A percentile compares a stretch with the other conserved stretches of the same genome.
These are phyloP conservation scores for Drosophila nigritarsus DNA, from an alignment of 2,888 invertebrate genomes.

Conservation along the genomic window DNA sequence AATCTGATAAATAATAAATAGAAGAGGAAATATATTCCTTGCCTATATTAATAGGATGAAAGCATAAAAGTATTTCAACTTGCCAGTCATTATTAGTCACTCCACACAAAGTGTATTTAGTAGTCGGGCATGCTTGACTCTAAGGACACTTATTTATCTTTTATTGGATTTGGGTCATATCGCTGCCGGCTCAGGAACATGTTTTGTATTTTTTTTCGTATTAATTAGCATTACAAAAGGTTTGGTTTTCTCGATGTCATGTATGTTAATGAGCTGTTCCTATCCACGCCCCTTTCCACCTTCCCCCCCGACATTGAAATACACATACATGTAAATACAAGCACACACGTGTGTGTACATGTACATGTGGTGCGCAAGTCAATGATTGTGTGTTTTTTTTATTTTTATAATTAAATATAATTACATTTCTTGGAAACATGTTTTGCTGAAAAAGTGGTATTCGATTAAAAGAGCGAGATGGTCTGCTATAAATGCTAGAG, in stretches of 20 bases:
- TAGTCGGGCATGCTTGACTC: not conserved
- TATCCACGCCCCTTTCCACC: not conserved
- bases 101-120: not conserved
- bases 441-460: conserved; percentile 16
- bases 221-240: conserved; percentile 78
- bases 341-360: not conserved
- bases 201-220: conserved; percentile 66
- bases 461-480: conserved; percentile 8
- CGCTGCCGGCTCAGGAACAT: conserved; percentile 35
- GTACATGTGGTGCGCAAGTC: conserved; percentile 24
- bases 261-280: conserved; percentile 64
- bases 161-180: conserved; percentile 63
- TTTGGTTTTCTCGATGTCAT: conserved; percentile 57
- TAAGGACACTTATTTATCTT: conserved; percentile 8
- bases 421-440: conserved; percentile 61
- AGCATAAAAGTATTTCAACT: not conserved
- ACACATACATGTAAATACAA: not conserved
- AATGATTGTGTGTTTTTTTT: conserved; percentile 44
- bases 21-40: not conserved
- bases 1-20: not conserved
- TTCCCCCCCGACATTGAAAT: not conserved
- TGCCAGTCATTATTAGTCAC: not conserved
- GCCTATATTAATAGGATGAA: not conserved
- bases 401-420: conserved; percentile 67
- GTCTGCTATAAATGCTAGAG: not conserved